Base-by-base conservation (phyloP, 2,113 vertebrate genomes). In the Mesoclemmys tuberculata region DNA sequence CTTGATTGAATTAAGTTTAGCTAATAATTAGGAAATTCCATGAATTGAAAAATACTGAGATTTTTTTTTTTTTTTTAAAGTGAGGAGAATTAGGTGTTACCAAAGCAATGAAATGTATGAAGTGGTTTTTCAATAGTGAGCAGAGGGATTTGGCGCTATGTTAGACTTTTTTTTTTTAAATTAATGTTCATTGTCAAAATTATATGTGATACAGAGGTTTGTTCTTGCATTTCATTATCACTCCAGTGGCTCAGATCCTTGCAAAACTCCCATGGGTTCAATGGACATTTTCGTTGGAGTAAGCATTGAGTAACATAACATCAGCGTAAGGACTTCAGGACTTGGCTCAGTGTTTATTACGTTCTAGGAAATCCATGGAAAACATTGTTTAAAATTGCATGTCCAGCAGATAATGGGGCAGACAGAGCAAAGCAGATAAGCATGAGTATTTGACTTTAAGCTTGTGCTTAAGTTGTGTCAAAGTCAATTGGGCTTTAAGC, bases 1-100 rank as follows among this genome's bases (percentile, higher is more conserved):
- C 93, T 82, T 94, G 93, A 94, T 92, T 93, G 92, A 95, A 96
- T 93, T 87, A 95, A 61, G n/a, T 80, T 94, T 41, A 92, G 48
- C 48, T 95, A 26, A 35, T 90, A 93, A 96, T 94, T 93, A 90
- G 82, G 79, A 90, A 94, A 75, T 85, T 58, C 79, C 27, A 51
- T 55, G 75, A 44, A 79, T 68, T 95, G 61, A 26, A 82, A 84
- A 96, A 86, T 2, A 2, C 79, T 11, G 22, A 86, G 84, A 10
- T 44, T 71, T 27, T 58, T 11, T 56, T 14, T 64, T 49, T 80
- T 55, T 58, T 46, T 46, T 80, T 55, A 26, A 92, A 85, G 51
- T 51, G 54, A 74, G 79, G 56, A 89, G 84, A 49, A 49, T 49
- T 49, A 49, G 27, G 46, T n/a, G 35, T 49, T 79, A 84, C 90